Conservation (phyloP, 2,113 vertebrate species). For the Onychorhynchus coronatus region DNA sequence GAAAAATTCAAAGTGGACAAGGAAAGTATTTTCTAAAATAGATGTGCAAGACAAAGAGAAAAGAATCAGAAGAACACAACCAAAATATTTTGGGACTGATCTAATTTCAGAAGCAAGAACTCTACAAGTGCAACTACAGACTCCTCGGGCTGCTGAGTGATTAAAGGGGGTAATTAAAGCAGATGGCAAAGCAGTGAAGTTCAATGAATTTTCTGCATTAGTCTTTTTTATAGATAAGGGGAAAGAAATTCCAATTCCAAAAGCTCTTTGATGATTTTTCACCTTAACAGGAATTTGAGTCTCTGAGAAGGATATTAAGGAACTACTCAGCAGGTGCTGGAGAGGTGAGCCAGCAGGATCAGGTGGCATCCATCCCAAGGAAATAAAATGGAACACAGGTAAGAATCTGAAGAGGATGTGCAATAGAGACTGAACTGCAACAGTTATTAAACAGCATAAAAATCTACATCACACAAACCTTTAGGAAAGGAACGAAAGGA, state of each 20-base stretch:
- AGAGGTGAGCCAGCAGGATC: not conserved
- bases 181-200: not conserved
- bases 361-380: not conserved
- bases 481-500: not conserved
- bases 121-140: not conserved
- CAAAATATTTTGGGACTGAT: not conserved
- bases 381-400: not conserved
- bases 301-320: not conserved
- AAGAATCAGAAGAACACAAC: not conserved
- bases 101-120: not conserved
- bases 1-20: not conserved
- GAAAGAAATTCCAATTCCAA: slow-evolving; percentile 1
- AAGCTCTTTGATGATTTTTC: not conserved
- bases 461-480: not conserved
- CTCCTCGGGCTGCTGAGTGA: not conserved
- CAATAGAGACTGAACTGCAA: not conserved
- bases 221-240: not conserved
- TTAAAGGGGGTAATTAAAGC: slow-evolving; percentile 8
- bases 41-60: not conserved
- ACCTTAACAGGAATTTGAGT: not conserved
- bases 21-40: not conserved
- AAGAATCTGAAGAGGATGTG: not conserved
- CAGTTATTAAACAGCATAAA: not conserved
- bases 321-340: not conserved
- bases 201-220: not conserved